Base-by-base conservation (phyloP, 37 sponge, comb jelly and placozoan species). In the Cladorhizidae sp. region DNA sequence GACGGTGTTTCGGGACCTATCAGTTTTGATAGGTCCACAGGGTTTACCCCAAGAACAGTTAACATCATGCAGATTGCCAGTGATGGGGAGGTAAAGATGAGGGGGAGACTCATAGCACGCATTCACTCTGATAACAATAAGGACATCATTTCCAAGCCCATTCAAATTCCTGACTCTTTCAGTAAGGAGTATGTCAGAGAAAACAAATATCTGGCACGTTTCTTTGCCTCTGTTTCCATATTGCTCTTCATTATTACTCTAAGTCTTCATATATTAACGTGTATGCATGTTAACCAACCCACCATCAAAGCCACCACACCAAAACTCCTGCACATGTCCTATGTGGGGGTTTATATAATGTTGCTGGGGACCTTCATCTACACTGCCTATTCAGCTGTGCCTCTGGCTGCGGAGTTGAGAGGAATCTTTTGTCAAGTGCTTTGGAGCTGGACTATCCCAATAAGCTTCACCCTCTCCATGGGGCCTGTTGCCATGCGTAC, bases 1-100 rank as follows among this genome's bases (percentile, higher is more conserved):
- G 52, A 72, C 41, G 73, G 73, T 49, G 28, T 45, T 14, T 72
- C 73, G 9, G 73, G 73, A 28, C 40, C 37, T 3, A 72, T 72
- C 50, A 29, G 15, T 6, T 72, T 49, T 28, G 38, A 45, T 21
- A n/a, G 29, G 25, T 7, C 18, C 12, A 72, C 39, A 37, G 73
- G 73, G 21, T 72, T 57, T 26, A 25, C 59, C 9, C n/a, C 8
- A 12, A 1, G 55, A 57, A 57, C 31, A 28, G 38, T 75, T 52
- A 18, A 54, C 57, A 33, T 75, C 32, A 9, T 51, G 20, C 75
- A 75, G 37, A 39, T 68, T 8, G 28, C 6, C 29, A 72, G 21
- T 8, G 9, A 22, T 22, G 45, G 2, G 12, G 52, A 50, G n/a
- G n/a, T n/a, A n/a, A n/a, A n/a, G n/a, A n/a, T n/a, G n/a, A n/a